A percentile compares a stretch with the other conserved stretches of the same genome.
These are phyloP conservation scores for Theropithecus gelada DNA, from an alignment of 2,113 vertebrate species.

Conservation along the genomic window DNA sequence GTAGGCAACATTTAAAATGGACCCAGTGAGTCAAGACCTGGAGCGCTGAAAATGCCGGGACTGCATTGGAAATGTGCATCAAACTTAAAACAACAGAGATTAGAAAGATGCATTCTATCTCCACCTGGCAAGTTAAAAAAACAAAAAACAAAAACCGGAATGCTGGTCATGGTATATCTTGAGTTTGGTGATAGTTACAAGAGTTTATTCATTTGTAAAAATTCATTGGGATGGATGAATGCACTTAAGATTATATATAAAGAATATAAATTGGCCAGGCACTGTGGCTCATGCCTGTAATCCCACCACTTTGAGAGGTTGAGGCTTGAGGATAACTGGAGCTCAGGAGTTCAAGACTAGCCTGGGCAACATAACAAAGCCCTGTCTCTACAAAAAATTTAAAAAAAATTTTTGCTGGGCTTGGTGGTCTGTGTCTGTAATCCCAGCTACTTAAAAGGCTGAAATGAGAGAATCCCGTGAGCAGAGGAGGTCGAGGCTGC, in stretches of 20 bases:
- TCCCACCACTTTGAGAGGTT: no score
- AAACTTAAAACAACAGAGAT: neutral
- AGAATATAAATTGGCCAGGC: neutral
- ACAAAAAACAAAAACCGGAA: neutral
- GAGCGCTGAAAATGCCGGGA: neutral
- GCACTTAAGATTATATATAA: neutral
- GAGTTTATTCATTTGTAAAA: neutral
- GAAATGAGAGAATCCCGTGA: no score
- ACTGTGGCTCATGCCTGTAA: no score
- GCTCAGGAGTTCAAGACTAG: no score
- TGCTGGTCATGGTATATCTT: fast-evolving
- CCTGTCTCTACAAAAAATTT: no score
- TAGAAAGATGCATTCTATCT: neutral
- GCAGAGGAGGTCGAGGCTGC: no score
- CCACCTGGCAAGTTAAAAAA: neutral
- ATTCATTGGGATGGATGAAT: neutral
- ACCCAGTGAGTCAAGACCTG: neutral
- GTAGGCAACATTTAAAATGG: neutral
- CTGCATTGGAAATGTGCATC: neutral
- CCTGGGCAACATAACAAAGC: no score
- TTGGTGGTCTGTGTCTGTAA: no score
- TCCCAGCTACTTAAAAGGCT: no score
- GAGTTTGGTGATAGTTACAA: neutral
- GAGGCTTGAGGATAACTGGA: no score
- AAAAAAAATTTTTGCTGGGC: no score